Conservation (phyloP, 2,797 vertebrate species). For the Diplodus puntazzo region DNA sequence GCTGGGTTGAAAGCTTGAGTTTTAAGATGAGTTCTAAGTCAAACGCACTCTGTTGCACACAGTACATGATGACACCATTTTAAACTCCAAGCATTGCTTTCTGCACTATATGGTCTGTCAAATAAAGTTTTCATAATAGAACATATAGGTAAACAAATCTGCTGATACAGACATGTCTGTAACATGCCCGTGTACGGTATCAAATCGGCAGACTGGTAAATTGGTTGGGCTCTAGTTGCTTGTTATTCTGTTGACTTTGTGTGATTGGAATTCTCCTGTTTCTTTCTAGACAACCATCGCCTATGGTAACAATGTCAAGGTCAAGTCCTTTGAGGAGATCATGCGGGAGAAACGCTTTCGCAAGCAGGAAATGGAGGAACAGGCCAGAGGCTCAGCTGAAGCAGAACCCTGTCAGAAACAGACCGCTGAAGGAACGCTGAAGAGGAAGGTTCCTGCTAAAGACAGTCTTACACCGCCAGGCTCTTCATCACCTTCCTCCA, state of each 20-base stretch:
- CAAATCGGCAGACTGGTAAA: too few relatives aligned
- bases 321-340: constrained; percentile 92
- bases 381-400: constrained; percentile 46
- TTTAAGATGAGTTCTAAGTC: too few relatives aligned
- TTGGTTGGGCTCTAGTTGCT: background rate
- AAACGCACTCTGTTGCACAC: too few relatives aligned
- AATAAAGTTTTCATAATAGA: too few relatives aligned
- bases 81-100: too few relatives aligned
- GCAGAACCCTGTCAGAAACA: constrained; percentile 38
- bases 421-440: constrained; percentile 25
- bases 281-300: constrained; percentile 50
- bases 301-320: constrained; percentile 77
- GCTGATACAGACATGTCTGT: too few relatives aligned
- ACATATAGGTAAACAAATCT: too few relatives aligned
- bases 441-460: constrained; percentile 48
- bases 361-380: constrained; percentile 80
- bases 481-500: constrained; percentile 35
- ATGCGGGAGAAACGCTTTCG: constrained; percentile 89
- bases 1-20: too few relatives aligned
- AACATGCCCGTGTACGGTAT: too few relatives aligned
- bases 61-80: too few relatives aligned
- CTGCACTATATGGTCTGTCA: too few relatives aligned
- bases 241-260: background rate
- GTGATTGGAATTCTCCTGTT: background rate
- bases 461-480: background rate